A percentile compares a stretch with the other conserved stretches of the same genome.
phyloP scores from a whole-genome alignment of 2,888 invertebrate species.

The Leptura quadrifasciata region DNA sequence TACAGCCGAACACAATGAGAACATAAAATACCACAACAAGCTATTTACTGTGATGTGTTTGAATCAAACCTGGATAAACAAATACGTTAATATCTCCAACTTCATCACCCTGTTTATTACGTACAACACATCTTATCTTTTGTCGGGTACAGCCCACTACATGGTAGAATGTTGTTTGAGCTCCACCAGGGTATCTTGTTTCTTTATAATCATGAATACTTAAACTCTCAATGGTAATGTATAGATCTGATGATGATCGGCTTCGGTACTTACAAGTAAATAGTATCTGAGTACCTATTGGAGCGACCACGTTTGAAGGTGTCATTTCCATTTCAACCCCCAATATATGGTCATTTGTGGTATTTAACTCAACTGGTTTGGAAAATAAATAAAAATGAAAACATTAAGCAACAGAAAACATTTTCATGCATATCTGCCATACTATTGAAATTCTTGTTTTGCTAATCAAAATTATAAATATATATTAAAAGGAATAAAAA shows the following conservation, averaged over 20 bases:
- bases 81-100: slow-evolving; percentile 55
- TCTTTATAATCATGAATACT: slow-evolving; percentile 52
- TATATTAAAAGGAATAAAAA: neutral
- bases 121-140: slow-evolving; percentile 57
- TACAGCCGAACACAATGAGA: slow-evolving; percentile 35
- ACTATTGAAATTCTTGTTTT: slow-evolving; percentile 20
- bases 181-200: slow-evolving; percentile 52
- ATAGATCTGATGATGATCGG: slow-evolving; percentile 53
- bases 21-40: slow-evolving; percentile 36
- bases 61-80: slow-evolving; percentile 62
- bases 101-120: slow-evolving; percentile 50
- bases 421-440: slow-evolving; percentile 13
- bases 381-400: slow-evolving; percentile 37
- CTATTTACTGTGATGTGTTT: slow-evolving; percentile 46
- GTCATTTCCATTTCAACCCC: slow-evolving; percentile 72
- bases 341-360: slow-evolving; percentile 36
- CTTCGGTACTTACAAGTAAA: slow-evolving; percentile 76
- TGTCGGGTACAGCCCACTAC: slow-evolving; percentile 66
- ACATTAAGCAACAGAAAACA: slow-evolving; percentile 30
- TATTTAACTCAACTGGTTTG: slow-evolving; percentile 34
- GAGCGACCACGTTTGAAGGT: slow-evolving; percentile 72
- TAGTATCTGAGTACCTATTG: slow-evolving; percentile 70
- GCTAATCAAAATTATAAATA: neutral
- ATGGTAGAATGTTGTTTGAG: slow-evolving; percentile 64
- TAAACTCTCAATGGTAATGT: slow-evolving; percentile 57